A percentile compares a stretch with the other conserved stretches of the same genome.
These are phyloP conservation scores for Hipparchia sbordonii DNA, from an alignment of 2,888 invertebrate genomes.

Conservation along the genomic window DNA sequence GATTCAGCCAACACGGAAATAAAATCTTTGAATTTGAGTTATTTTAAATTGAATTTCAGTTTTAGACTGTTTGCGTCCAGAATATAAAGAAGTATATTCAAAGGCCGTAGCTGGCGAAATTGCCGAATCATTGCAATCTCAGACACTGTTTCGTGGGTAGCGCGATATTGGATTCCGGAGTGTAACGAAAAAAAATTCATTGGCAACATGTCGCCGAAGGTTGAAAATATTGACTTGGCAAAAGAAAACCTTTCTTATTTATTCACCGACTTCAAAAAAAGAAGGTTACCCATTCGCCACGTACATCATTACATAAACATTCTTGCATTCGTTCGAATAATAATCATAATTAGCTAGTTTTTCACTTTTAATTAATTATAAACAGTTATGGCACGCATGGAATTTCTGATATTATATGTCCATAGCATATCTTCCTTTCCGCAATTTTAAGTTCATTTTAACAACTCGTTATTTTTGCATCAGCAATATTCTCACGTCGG, in stretches of 20 bases:
- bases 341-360: too few species aligned
- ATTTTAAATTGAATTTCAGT: constrained; percentile 46
- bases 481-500: too few species aligned
- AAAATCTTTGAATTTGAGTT: constrained; percentile 19
- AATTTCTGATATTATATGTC: too few species aligned
- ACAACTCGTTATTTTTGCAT: too few species aligned
- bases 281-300: too few species aligned
- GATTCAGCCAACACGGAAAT: too few species aligned
- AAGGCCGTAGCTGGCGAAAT: constrained; percentile 56
- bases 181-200: constrained; percentile 18
- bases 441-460: too few species aligned
- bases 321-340: too few species aligned
- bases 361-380: too few species aligned
- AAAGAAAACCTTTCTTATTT: background rate
- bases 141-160: constrained; percentile 44
- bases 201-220: constrained; percentile 22
- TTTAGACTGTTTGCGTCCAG: constrained; percentile 41
- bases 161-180: constrained; percentile 47
- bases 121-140: constrained; percentile 62
- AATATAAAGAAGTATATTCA: constrained; percentile 58
- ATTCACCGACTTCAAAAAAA: background rate
- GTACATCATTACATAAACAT: too few species aligned
- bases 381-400: too few species aligned
- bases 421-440: too few species aligned
- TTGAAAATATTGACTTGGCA: constrained; percentile 17